Conservation (phyloP, 1,140 invertebrate genomes). For the Brachionus plicatilis region DNA sequence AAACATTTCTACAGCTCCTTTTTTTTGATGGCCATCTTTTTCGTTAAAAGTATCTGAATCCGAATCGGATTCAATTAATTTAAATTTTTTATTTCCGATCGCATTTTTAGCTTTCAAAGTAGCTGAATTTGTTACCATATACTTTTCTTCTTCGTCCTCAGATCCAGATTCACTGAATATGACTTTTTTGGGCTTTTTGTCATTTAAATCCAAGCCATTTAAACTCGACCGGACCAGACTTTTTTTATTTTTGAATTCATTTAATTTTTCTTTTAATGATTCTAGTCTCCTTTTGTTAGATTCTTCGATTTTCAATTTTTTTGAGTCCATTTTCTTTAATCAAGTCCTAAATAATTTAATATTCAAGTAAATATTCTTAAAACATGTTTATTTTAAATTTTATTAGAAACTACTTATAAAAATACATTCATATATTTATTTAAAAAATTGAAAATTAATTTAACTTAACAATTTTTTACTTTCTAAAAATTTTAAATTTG, state of each 20-base stretch:
- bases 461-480: neutral
- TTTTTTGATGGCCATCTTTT: neutral
- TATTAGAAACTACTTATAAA: neutral
- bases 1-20: neutral
- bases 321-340: neutral
- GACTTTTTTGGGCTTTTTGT: conserved; percentile 28
- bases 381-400: neutral
- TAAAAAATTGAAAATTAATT: neutral
- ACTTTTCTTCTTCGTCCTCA: neutral
- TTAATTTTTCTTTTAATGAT: conserved; percentile 22
- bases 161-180: neutral
- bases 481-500: too few relatives aligned
- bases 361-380: neutral
- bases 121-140: neutral
- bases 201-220: neutral
- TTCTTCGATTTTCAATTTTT: neutral
- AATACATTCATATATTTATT: neutral
- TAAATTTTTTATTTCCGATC: neutral
- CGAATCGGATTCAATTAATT: conserved; percentile 13
- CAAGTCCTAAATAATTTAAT: neutral
- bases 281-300: conserved; percentile 24
- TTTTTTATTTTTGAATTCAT: conserved; percentile 18
- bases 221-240: neutral
- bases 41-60: neutral
- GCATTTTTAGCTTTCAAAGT: neutral